Conservation (phyloP, 2,797 vertebrate genomes). For the Salarias fasciatus region DNA sequence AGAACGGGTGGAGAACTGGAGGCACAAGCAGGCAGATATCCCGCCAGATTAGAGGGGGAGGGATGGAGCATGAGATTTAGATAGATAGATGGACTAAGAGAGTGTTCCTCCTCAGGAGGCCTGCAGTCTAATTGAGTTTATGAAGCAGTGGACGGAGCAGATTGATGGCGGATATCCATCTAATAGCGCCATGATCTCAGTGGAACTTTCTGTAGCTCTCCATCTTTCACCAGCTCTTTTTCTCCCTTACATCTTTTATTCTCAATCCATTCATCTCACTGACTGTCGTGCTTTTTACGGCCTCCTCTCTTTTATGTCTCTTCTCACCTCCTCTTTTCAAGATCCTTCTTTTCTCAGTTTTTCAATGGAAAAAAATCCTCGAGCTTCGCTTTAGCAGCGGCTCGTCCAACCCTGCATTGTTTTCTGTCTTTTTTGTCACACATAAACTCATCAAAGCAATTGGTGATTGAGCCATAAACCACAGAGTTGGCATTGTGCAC, state of each 20-base stretch:
- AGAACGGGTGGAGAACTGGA: conserved; percentile 27
- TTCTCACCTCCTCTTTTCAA: background rate
- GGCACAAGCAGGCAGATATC: conserved; percentile 48
- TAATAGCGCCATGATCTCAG: conserved; percentile 55
- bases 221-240: conserved; percentile 53
- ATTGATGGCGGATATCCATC: conserved; percentile 76
- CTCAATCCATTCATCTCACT: conserved; percentile 55
- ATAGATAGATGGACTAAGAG: conserved; percentile 51
- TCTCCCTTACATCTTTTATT: conserved; percentile 9
- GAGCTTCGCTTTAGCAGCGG: too few relatives aligned
- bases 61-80: conserved; percentile 41
- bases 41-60: conserved; percentile 35
- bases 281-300: conserved; percentile 18
- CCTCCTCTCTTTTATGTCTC: background rate
- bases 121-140: conserved; percentile 77
- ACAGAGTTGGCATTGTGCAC: too few relatives aligned
- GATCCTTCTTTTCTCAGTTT: background rate
- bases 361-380: too few relatives aligned
- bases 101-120: conserved; percentile 56
- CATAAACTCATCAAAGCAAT: too few relatives aligned
- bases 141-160: conserved; percentile 67
- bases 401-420: too few relatives aligned
- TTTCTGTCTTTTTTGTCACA: too few relatives aligned
- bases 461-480: too few relatives aligned
- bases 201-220: conserved; percentile 41